phyloP scores from a whole-genome alignment of 2,113 vertebrate species.

The Lichenostomus cassidix region DNA sequence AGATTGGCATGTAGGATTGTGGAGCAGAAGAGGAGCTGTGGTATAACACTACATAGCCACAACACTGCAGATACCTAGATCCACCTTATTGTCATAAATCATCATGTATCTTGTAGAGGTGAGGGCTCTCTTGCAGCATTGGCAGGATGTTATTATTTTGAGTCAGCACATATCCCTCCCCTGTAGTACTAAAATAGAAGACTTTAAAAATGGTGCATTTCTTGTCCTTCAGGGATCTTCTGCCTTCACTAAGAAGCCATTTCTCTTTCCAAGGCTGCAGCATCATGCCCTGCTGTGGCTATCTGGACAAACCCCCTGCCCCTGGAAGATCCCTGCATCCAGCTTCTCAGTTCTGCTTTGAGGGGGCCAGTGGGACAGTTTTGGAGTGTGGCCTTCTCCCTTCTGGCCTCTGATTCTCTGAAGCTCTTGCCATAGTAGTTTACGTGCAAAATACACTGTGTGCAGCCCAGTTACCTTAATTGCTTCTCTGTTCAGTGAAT shows the following conservation, averaged over 20 bases:
- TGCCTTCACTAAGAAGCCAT: neutral
- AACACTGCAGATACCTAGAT: neutral
- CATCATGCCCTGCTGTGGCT: neutral
- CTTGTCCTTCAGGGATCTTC: neutral
- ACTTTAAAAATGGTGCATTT: neutral
- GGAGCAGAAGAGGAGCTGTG: neutral
- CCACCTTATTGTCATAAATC: neutral
- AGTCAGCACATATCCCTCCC: neutral
- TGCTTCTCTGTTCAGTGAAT: slow-evolving; percentile 25
- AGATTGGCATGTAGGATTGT: neutral
- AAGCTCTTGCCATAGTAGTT: neutral
- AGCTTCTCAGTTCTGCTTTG: neutral
- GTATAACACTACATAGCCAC: too few species aligned
- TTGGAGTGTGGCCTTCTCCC: neutral
- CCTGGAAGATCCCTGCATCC: neutral
- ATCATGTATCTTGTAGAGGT: neutral
- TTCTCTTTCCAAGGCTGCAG: neutral
- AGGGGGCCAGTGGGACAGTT: neutral
- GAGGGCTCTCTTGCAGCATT: neutral
- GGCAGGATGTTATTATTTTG: neutral
- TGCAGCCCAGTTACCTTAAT: slow-evolving; percentile 3
- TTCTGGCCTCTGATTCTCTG: neutral
- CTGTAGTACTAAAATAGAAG: neutral
- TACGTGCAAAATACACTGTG: neutral
- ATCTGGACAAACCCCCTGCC: neutral